Percentiles rank a stretch among this genome's conserved stretches.
Conservation (phyloP, 1,140 invertebrate genomes). For the Eumeta japonica region DNA sequence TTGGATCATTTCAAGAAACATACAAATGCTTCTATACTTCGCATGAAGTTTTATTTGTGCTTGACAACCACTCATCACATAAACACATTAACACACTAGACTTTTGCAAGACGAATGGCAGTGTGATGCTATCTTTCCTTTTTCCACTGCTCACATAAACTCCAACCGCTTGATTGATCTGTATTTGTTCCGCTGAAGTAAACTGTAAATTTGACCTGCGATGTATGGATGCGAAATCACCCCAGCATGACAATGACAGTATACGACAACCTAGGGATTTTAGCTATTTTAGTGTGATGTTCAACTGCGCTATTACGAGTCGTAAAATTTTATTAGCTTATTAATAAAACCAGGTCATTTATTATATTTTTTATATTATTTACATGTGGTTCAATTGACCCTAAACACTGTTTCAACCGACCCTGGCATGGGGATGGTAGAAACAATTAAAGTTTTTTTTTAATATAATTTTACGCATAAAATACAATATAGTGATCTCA, state of each 20-base stretch:
- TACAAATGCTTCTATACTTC: slow-evolving; percentile 16
- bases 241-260: slow-evolving; percentile 53
- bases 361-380: too few relatives aligned
- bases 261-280: slow-evolving; percentile 47
- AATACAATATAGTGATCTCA: too few relatives aligned
- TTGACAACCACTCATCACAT: slow-evolving; percentile 25
- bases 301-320: too few relatives aligned
- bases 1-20: slow-evolving; percentile 32
- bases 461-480: too few relatives aligned
- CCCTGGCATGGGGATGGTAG: too few relatives aligned
- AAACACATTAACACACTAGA: slow-evolving; percentile 17
- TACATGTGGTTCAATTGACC: too few relatives aligned
- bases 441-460: too few relatives aligned
- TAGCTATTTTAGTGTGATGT: slow-evolving; percentile 31
- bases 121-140: slow-evolving; percentile 30
- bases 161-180: slow-evolving; percentile 44
- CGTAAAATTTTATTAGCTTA: too few relatives aligned
- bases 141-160: slow-evolving; percentile 26
- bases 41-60: slow-evolving; percentile 18
- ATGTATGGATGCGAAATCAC: slow-evolving; percentile 42
- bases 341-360: too few relatives aligned
- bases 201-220: slow-evolving; percentile 27
- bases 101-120: slow-evolving; percentile 30
- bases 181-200: slow-evolving; percentile 39
- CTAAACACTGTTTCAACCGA: too few relatives aligned